Percentiles rank a stretch among this genome's conserved stretches.
Conservation (phyloP, 2,113 vertebrate genomes). For the Microcebus jonahi region DNA sequence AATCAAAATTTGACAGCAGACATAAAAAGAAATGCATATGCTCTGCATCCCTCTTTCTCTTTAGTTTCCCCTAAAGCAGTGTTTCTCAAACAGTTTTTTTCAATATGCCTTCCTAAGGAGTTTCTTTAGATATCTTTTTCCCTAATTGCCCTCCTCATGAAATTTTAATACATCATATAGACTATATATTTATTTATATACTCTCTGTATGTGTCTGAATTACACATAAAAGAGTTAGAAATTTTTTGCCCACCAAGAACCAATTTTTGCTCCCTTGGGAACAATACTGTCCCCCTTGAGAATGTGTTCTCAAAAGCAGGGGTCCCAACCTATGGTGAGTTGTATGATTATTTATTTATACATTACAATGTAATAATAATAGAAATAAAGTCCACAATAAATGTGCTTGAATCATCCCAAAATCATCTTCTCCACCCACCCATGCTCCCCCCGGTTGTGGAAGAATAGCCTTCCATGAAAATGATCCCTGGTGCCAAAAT, state of each 20-base stretch:
- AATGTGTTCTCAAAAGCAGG: background rate
- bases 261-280: background rate
- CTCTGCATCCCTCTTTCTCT: background rate
- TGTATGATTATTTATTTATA: too few species aligned
- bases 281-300: background rate
- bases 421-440: too few species aligned
- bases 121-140: background rate
- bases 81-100: background rate
- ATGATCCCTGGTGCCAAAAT: too few species aligned
- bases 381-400: too few species aligned
- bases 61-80: background rate
- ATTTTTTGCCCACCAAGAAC: background rate
- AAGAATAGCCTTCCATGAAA: too few species aligned
- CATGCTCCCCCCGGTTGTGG: too few species aligned
- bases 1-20: constrained; percentile 59
- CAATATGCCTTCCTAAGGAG: background rate
- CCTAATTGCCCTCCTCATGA: background rate
- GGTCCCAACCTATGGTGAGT: too few species aligned
- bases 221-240: background rate
- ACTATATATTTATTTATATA: background rate
- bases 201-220: background rate
- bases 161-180: background rate
- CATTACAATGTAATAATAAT: too few species aligned
- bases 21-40: constrained; percentile 32
- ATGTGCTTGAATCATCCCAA: too few species aligned